phyloP scores from a whole-genome alignment of 2,888 invertebrate species.

The Dasysyrphus tricinctus region DNA sequence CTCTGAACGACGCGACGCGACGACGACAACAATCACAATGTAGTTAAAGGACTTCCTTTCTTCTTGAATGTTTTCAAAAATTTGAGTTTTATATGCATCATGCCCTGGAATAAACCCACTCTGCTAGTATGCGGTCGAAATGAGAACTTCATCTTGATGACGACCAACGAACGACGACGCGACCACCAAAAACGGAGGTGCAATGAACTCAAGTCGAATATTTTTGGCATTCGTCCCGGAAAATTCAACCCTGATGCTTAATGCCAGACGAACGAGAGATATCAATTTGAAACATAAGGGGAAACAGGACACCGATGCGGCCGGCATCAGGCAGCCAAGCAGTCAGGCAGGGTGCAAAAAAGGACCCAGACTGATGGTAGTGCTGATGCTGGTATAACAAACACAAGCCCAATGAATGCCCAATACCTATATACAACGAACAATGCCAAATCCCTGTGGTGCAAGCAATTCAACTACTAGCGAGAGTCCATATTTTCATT shows the following conservation, averaged over 20 bases:
- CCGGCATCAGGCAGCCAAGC: not conserved
- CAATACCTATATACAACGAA: constrained; percentile 45
- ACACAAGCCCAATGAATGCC: constrained; percentile 20
- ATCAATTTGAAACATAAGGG: constrained; percentile 35
- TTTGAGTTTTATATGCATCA: not conserved
- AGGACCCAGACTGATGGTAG: not conserved
- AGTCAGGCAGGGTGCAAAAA: not conserved
- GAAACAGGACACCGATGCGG: constrained; percentile 2
- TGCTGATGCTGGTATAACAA: constrained; percentile 26
- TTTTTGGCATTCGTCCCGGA: constrained; percentile 69
- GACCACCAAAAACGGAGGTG: constrained; percentile 40
- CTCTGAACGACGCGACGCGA: not conserved
- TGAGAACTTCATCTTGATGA: constrained; percentile 25
- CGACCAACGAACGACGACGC: not conserved
- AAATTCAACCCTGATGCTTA: constrained; percentile 52
- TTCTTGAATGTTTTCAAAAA: not conserved
- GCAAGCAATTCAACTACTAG: constrained; percentile 36
- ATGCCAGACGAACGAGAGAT: constrained; percentile 36
- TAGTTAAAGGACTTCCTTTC: constrained; percentile 2
- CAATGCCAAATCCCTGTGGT: constrained; percentile 62
- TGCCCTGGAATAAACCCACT: not conserved
- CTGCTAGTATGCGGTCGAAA: constrained; percentile 16
- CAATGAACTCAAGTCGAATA: constrained; percentile 63
- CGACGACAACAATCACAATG: not conserved
- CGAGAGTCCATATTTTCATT: constrained; percentile 70